Evolutionary conservation across 1,140 invertebrate genomes (phyloP).

Genomic region (Elymnias hypermnestra): DNA sequence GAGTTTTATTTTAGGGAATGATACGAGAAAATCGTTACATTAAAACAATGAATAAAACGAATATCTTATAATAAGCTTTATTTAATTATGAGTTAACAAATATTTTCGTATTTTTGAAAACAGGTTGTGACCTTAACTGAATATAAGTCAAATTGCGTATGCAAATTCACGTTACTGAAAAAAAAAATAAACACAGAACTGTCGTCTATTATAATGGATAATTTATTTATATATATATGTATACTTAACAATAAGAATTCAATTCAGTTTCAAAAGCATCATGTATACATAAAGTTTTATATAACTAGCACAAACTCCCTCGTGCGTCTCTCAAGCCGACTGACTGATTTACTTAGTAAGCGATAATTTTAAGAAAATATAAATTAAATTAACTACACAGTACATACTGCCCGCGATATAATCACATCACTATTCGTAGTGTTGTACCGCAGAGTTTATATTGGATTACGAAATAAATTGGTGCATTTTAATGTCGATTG

Average conservation of each 20-base stretch:
- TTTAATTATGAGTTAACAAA: conserved; percentile 77
- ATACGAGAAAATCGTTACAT: too few relatives aligned
- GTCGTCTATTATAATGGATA: conserved; percentile 69
- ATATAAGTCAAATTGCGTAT: conserved; percentile 71
- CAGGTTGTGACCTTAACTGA: conserved; percentile 74
- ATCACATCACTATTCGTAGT: too few relatives aligned
- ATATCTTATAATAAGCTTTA: conserved; percentile 75
- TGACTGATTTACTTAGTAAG: conserved; percentile 63
- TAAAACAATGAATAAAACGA: conserved; percentile 61
- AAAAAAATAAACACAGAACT: conserved; percentile 70
- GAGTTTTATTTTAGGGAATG: too few relatives aligned
- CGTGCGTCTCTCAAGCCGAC: conserved; percentile 54
- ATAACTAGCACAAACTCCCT: conserved; percentile 54
- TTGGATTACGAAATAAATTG: conserved; percentile 34
- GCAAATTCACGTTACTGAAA: conserved; percentile 63
- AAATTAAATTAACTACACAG: conserved; percentile 62
- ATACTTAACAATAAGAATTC: conserved; percentile 73
- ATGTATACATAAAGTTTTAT: conserved; percentile 61
- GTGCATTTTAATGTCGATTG: conserved; percentile 32
- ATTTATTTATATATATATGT: conserved; percentile 52
- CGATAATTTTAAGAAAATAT: conserved; percentile 55
- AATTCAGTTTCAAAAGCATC: conserved; percentile 72
- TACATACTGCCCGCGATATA: conserved; percentile 35
- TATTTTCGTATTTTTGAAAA: conserved; percentile 74
- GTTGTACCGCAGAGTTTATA: conserved; percentile 24